Evolutionary conservation across 2,888 invertebrate species (phyloP), one percentile per base, ranked within the genome.

Genomic region (Dasypolia templi): DNA sequence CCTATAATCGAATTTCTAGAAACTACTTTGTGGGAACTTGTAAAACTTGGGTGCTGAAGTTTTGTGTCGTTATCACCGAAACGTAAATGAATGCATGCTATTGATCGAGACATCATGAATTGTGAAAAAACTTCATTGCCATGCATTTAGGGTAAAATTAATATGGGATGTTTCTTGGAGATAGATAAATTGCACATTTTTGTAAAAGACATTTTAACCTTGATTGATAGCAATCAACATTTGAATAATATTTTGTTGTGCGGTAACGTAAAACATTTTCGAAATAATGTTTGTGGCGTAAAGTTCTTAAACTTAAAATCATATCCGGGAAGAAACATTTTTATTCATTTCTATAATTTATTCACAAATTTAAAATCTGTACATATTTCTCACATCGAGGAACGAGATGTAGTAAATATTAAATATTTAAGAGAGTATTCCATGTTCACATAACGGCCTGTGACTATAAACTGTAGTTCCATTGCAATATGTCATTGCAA

Each of bases 1-100:
- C 88, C 89, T 91, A 89, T 92, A 92, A 93, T 93, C 93, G 91
- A 93, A 93, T 93, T 91, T 92, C 86, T 82, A 89, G 89, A 89
- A 92, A 91, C 89, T 92, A 92, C 90, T 91, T 89, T 90, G 88
- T 84, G 68, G 78, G 79, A 86, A 91, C 86, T 92, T 93, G 87
- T 90, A 88, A 89, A 90, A 90, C 83, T 83, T 87, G 83, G 83
- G 87, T 84, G 80, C 81, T 81, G 56, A 73, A 77, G 71, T 85
- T 75, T 74, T 66, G 51, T 72, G 42, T 76, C 56, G 53, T 59
- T 58, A 46, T 70, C 56, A 73, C 26, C 29, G 12, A 53, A 59
- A 67, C 49, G 22, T 53, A 46, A 58, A 49, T 42, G 49, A 58
- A 53, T 44, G 42, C 49, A 39, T 35, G 14, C 29, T 39, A 3